A percentile compares a stretch with the other conserved stretches of the same genome.
Conservation (phyloP, 2,888 invertebrate genomes). For the Andrena fulva region DNA sequence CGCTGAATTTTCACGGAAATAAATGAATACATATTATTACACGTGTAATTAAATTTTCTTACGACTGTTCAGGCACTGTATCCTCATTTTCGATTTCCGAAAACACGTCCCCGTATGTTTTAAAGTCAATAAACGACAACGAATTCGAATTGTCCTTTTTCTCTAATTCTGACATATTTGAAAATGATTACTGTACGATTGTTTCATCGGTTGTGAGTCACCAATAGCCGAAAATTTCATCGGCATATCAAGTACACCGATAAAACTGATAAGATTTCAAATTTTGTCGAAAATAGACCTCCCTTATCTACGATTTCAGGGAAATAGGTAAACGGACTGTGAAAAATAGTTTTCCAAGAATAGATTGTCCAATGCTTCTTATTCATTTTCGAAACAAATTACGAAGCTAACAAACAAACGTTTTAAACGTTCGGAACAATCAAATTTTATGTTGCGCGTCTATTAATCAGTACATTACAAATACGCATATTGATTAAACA, state of each 20-base stretch:
- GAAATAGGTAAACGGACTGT: background rate
- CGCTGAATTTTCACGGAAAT: background rate
- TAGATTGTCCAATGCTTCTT: background rate
- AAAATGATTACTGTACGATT: background rate
- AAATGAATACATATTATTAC: constrained; percentile 1
- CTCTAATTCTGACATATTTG: constrained; percentile 29
- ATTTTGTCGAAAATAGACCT: constrained; percentile 24
- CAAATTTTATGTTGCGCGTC: background rate
- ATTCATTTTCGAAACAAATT: background rate
- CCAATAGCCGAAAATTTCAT: constrained; percentile 43
- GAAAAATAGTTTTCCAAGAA: background rate
- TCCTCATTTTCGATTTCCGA: constrained; percentile 51
- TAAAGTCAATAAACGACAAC: constrained; percentile 27
- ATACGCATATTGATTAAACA: background rate
- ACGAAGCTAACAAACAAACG: no score
- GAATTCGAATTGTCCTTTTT: constrained; percentile 20
- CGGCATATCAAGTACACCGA: constrained; percentile 23
- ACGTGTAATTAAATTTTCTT: constrained; percentile 4
- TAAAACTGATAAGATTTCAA: constrained; percentile 56
- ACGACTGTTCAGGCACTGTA: constrained; percentile 48
- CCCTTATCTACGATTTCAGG: constrained; percentile 20
- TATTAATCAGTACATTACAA: background rate
- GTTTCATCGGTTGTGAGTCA: constrained; percentile 18
- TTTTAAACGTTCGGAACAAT: no score
- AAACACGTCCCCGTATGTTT: constrained; percentile 43